These are phyloP conservation scores for Eunapius fragilis DNA, from an alignment of 37 sponge, comb jelly and placozoan genomes.

Conservation along the genomic window DNA sequence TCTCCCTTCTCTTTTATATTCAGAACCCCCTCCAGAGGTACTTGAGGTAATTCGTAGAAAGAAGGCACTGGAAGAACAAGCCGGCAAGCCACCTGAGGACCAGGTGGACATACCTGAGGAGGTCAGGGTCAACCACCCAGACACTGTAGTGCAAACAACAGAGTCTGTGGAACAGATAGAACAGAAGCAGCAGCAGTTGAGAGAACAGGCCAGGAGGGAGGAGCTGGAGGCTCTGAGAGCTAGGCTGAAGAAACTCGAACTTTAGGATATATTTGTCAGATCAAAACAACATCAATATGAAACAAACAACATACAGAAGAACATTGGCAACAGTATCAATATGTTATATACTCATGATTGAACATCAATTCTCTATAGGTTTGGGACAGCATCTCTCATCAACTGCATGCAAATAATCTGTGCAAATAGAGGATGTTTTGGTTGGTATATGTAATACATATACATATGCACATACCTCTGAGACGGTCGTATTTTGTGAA, in stretches of 20 bases:
- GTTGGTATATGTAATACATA: too few species aligned
- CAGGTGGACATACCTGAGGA: neutral
- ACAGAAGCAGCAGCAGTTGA: neutral
- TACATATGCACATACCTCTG: conserved; percentile 23
- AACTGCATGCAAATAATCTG: too few species aligned
- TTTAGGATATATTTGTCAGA: neutral
- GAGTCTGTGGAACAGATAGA: conserved; percentile 7
- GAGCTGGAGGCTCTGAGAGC: conserved; percentile 34
- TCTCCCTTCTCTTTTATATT: neutral
- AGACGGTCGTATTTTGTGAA: conserved; percentile 40
- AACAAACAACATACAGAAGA: too few species aligned
- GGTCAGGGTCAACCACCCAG: neutral
- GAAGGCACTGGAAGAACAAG: conserved; percentile 9
- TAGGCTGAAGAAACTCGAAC: conserved; percentile 48
- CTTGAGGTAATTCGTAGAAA: conserved; percentile 37
- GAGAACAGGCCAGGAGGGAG: conserved; percentile 23
- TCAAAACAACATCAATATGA: too few species aligned
- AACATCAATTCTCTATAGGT: too few species aligned
- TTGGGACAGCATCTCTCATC: too few species aligned
- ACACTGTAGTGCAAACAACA: neutral
- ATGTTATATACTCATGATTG: too few species aligned
- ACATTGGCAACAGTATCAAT: too few species aligned
- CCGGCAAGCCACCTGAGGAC: neutral
- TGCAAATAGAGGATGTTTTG: too few species aligned
- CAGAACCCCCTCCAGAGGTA: conserved; percentile 51